These are phyloP conservation scores for Nomada hirtipes DNA, from an alignment of 2,888 invertebrate species.

Conservation along the genomic window DNA sequence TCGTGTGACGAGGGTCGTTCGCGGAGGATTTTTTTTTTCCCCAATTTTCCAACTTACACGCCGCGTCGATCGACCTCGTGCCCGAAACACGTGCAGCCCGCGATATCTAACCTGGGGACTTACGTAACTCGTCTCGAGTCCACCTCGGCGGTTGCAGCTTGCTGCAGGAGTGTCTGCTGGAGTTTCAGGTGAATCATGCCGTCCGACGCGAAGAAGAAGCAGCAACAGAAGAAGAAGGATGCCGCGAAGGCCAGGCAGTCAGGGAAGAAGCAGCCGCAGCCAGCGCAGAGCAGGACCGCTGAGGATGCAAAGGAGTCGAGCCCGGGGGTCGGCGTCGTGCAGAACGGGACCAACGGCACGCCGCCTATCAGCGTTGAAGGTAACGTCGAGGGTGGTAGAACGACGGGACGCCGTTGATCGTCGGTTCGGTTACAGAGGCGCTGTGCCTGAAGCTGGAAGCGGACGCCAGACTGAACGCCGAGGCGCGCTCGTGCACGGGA, in stretches of 20 bases:
- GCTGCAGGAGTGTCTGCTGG: neutral
- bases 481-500: slow-evolving; percentile 97
- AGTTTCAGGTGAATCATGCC: slow-evolving; percentile 89
- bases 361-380: slow-evolving; percentile 89
- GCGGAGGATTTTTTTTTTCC: slow-evolving; percentile 37
- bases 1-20: slow-evolving; percentile 43
- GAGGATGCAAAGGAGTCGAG: slow-evolving; percentile 86
- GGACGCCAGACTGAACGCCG: slow-evolving; percentile 96
- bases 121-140: slow-evolving; percentile 55
- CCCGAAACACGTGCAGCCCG: slow-evolving; percentile 38
- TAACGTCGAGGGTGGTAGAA: slow-evolving; percentile 76
- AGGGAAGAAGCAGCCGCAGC: slow-evolving; percentile 78
- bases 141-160: no score
- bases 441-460: slow-evolving; percentile 94
- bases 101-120: slow-evolving; percentile 59
- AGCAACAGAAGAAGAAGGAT: slow-evolving; percentile 98
- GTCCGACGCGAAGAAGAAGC: slow-evolving; percentile 99
- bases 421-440: slow-evolving; percentile 87
- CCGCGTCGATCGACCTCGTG: neutral
- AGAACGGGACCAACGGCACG: slow-evolving; percentile 86
- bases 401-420: no score
- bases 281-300: slow-evolving; percentile 79
- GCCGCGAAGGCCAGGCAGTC: slow-evolving; percentile 91
- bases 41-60: slow-evolving; percentile 33
- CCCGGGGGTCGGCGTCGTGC: slow-evolving; percentile 78